A percentile compares a stretch with the other conserved stretches of the same genome.
Evolutionary conservation across 2,113 vertebrate genomes (phyloP).

Genomic region (Dryoscopus gambensis): DNA sequence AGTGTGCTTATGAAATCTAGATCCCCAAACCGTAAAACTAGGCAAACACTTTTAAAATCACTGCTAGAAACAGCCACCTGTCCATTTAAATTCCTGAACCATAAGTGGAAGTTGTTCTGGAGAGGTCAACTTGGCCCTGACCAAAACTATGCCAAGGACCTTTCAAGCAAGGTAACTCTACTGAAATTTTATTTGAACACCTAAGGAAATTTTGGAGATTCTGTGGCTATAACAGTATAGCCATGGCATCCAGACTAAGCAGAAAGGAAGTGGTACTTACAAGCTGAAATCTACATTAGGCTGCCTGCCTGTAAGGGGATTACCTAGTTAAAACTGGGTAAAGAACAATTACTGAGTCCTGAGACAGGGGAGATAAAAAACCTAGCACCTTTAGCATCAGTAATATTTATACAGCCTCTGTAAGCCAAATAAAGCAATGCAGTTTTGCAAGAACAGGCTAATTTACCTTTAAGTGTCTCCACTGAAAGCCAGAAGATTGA

Average conservation of each 20-base stretch:
- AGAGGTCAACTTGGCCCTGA: neutral
- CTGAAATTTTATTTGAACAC: neutral
- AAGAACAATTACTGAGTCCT: neutral
- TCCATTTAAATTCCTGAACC: neutral
- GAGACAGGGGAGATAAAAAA: neutral
- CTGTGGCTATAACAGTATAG: neutral
- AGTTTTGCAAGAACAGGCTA: neutral
- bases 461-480: neutral
- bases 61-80: neutral
- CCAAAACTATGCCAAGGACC: neutral
- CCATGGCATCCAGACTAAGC: neutral
- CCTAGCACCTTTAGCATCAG: neutral
- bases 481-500: neutral
- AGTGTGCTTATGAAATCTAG: neutral
- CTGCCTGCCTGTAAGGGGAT: neutral
- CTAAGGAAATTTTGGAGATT: neutral
- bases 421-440: neutral
- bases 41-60: neutral
- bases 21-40: fast-evolving
- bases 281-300: neutral
- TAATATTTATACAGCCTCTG: neutral
- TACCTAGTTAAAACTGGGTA: neutral
- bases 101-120: neutral
- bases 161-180: neutral
- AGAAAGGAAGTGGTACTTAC: neutral